Evolutionary conservation across 2,113 vertebrate genomes (phyloP), one percentile per base, ranked within the genome.

Genomic region (Centrocercus urophasianus): DNA sequence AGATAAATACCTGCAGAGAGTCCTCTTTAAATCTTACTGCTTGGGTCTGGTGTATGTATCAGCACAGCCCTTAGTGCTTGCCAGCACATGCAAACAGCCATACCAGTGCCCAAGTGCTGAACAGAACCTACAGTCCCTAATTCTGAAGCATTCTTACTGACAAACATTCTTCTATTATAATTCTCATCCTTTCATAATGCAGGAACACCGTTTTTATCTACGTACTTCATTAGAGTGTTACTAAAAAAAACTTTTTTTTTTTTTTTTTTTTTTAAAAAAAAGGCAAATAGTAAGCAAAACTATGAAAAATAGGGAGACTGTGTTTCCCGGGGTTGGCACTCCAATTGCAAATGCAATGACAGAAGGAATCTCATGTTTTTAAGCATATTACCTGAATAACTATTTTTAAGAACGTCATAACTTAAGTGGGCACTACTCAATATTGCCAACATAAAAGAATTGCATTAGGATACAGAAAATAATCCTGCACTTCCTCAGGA

Each of bases 331-430:
- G 88, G 50, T 50, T 80, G 64, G 60, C 34, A 32, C 52, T 74
- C 45, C 40, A 80, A 69, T 42, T 74, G 82, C 56, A 75, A 91
- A 73, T 42, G 25, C 81, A 93, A 88, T 93, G 93, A 90, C 77
- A 93, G 21, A 6, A 38, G 24, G 66, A 88, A 94, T 76, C 71
- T 69, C 70, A 83, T 25, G 38, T 88, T 92, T 92, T 61, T 88
- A 85, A 89, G 93, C 93, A 87, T 36, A 69, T 78, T 85, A 64
- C 30, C 61, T 57, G 56, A 88, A 60, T 65, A 95, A 65, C 74
- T 83, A 72, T 79, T 95, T 83, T 57, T 50, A 66, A 88, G 91
- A 94, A 92, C 30, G 75, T 56, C 28, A 65, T 11, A 30, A 28
- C 78, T 1, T 50, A 90, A 81, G 66, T 56, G 54, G 50, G 48